Evolutionary conservation across 2,113 vertebrate genomes (phyloP), one percentile per base, ranked within the genome.

Genomic region (Zosterops pallidus): DNA sequence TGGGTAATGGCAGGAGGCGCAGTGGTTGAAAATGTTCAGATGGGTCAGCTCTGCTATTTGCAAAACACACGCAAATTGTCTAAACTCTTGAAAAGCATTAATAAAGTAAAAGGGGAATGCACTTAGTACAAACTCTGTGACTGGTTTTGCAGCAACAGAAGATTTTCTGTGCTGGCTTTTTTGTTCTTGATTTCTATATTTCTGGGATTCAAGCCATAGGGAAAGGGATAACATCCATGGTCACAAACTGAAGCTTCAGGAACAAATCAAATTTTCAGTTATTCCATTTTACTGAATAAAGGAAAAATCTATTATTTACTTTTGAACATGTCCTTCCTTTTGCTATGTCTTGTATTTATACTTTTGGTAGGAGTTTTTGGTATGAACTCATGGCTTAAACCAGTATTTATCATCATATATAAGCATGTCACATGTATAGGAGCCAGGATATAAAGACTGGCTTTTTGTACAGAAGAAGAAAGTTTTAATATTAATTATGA

Each of bases 221-320:
- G 44, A 24, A 89, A 70, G 7, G 33, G 56, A 74, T 22, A 92
- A 50, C 1, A 6, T 46, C 46, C 28, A 33, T 3, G 29, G 72
- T 59, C 50, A 81, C 20, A 62, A 6, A 53, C 2, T 31, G 63
- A 81, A 92, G 46, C 39, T 86, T 60, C 76, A 62, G 59, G 37
- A 81, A 86, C 8, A 80, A 89, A 89, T 37, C 0, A 6, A 42
- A 70, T 81, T 86, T 89, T 86, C 50, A 78, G 33, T 42, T n/a
- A 86, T 24, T 33, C 14, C 6, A 55, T 84, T 95, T 86, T 29
- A 78, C 20, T 37, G 33, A 83, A 86, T 49, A 52, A 80, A 92
- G 42, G 37, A 89, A 82, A 79, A 60, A 11, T 7, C 11, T 19
- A 44, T 28, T 0, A 37, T 55, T 95, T 80, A 44, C 12, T 76